Evolutionary conservation across 2,113 vertebrate genomes (phyloP), one percentile per base, ranked within the genome.

Genomic region (Chloropsis cyanopogon): DNA sequence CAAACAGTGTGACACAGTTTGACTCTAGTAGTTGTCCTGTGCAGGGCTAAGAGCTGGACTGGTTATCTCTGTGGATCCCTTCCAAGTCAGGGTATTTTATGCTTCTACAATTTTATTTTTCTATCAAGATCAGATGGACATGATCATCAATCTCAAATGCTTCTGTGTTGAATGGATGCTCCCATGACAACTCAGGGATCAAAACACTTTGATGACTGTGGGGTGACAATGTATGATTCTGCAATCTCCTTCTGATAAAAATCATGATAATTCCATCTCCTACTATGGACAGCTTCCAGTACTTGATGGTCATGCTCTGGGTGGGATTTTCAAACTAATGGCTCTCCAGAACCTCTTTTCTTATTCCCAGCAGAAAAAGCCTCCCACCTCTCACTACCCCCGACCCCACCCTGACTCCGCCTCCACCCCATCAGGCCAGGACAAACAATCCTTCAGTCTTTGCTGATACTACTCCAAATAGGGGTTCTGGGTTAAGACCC

Each of bases 331-430:
- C 35, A 85, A 50, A 5, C 8, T 41, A 57, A 35, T 25, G 28
- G 6, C 4, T 72, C 5, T 39, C 41, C 6, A 3, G 64, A n/a
- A 39, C 7, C 6, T 31, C 41, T 42, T 19, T 52, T 50, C 31
- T 44, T 17, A 5, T 17, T 69, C 16, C 12, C n/a, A 41, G 29
- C 4, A 65, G 41, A 59, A 59, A 37, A 49, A 24, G 8, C 2
- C 2, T 2, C 12, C 42, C 28, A 20, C 4, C 0, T 0, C 2
- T 39, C 42, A 37, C 37, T 37, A 8, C 37, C 37, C 37, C 37
- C 10, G 37, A 10, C 37, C 33, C 8, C 54, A 14, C 12, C 19
- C 44, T 19, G 7, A 7, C 12, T 5, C 53, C 8, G 6, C 54
- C 54, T 21, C 20, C 8, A 2, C 19, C 17, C 24, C 20, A 21